Evolutionary conservation across 2,888 invertebrate genomes (phyloP), one percentile per base, ranked within the genome.

Genomic region (Argyresthia albistria): DNA sequence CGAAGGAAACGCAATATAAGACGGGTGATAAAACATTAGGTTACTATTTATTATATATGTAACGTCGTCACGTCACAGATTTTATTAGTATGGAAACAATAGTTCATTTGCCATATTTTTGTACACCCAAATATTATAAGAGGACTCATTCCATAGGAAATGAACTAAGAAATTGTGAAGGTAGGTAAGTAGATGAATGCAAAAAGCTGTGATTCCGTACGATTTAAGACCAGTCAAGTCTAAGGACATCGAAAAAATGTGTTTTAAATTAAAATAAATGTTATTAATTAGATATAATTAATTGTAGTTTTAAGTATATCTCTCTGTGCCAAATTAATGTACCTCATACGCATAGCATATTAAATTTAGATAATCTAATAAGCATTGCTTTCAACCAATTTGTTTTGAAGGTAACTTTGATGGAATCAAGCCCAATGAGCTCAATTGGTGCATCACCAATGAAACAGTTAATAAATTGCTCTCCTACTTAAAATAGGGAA

Each of bases 311-410:
- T 84, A 86, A 84, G 83, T 76, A 25, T 90, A 89, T 90, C 90
- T 91, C 90, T 91, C 91, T 92, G 93, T 93, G 93, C 93, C 93
- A 93, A 92, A 92, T 92, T 89, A 90, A 88, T 91, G 92, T 92
- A 93, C 93, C 92, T 92, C 92, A 92, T 91, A 90, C 88, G 64
- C 86, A 80, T 79, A 81, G 69, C 15, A 14, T 37, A 37, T 39
- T 37, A 75, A 76, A 79, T 76, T 70, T 86, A 84, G 82, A 76
- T 84, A 83, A 81, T 78, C 67, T 73, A 79, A 80, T 76, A 69
- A 70, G 66, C 66, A 65, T 75, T 77, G 67, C 73, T 80, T 77
- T 62, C 70, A 71, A 69, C 75, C 71, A 67, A 52, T 52, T 53
- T 25, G 25, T 4, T 25, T 25, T 25, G 25, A 2, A 25, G 25